Conservation (phyloP, 2,113 vertebrate genomes). For the Sylvilagus bachmani region DNA sequence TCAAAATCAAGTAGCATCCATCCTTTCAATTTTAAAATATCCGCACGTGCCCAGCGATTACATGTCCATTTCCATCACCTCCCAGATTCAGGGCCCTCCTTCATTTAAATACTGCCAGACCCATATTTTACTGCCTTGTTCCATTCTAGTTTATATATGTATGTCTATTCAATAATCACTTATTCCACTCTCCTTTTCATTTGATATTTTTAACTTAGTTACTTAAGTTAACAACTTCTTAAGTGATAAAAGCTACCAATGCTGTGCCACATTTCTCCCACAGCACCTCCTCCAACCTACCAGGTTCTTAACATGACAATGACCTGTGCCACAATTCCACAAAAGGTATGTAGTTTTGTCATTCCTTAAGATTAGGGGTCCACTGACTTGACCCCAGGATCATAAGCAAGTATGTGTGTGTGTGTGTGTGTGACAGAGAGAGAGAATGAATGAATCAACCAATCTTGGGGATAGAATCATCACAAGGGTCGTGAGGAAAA, state of each 20-base stretch:
- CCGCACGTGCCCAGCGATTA: neutral
- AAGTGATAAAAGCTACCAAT: neutral
- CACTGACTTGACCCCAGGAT: neutral
- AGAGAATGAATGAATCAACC: too few species aligned
- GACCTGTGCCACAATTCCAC: neutral
- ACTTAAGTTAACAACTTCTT: slow-evolving; percentile 57
- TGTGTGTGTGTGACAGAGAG: too few species aligned
- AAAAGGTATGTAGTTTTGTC: neutral
- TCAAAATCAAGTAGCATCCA: neutral
- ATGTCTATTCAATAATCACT: slow-evolving; percentile 54
- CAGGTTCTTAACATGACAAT: neutral
- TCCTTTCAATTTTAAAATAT: slow-evolving; percentile 7
- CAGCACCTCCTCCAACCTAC: neutral
- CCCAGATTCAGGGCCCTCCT: slow-evolving; percentile 71
- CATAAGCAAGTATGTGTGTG: neutral
- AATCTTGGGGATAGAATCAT: neutral
- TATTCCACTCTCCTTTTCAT: slow-evolving; percentile 69
- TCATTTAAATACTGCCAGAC: slow-evolving; percentile 71
- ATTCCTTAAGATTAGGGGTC: neutral
- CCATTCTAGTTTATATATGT: slow-evolving; percentile 60
- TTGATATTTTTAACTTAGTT: slow-evolving; percentile 73
- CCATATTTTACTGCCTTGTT: slow-evolving; percentile 61
- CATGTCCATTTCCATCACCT: slow-evolving; percentile 54
- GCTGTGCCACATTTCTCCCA: neutral
- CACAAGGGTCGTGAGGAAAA: neutral